Base-by-base conservation (phyloP, 1,140 invertebrate genomes). In the Melanaphis sacchari region DNA sequence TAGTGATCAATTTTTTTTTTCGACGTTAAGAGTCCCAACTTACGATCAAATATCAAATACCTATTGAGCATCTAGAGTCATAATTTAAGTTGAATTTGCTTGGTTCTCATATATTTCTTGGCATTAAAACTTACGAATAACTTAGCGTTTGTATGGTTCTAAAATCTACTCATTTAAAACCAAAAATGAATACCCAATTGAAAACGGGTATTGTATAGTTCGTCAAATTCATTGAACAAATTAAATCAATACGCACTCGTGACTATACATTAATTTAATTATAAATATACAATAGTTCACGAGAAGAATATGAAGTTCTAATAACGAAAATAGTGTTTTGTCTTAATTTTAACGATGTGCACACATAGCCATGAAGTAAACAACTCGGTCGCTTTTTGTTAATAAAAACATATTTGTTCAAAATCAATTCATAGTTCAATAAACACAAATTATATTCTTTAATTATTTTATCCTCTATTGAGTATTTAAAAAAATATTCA, bases 261-360 rank as follows among this genome's bases (percentile, higher is more conserved):
- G 43, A 46, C 31, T 36, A 18, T 36, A 22, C 87, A 88, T 88
- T 88, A 88, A 22, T 49, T 88, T 49, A 24, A 52, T 49, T 52
- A 36, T 88, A 88, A 66, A 49, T 88, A 88, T n/a, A 88, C 31
- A 88, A 88, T 52, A 88, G 43, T 88, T 88, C 43, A 49, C 87
- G 43, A 49, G 43, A 52, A 88, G 43, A 88, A 88, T 49, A 49
- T 49, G 43, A 52, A n/a, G 8, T 38, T 49, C n/a, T 49, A 88
- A 49, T 88, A 88, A 88, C 31, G 18, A 88, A 36, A 46, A n/a
- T 22, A 88, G n/a, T 46, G 31, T 31, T 88, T 88, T 36, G 31
- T 49, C 85, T 88, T 49, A 24, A 88, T 52, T 36, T 52, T 49
- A 49, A 52, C n/a, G 6, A 46, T 22, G 87, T 49, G 43, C 49